These are phyloP conservation scores for Lagodon rhomboides DNA, from an alignment of 2,797 vertebrate species.

Conservation along the genomic window DNA sequence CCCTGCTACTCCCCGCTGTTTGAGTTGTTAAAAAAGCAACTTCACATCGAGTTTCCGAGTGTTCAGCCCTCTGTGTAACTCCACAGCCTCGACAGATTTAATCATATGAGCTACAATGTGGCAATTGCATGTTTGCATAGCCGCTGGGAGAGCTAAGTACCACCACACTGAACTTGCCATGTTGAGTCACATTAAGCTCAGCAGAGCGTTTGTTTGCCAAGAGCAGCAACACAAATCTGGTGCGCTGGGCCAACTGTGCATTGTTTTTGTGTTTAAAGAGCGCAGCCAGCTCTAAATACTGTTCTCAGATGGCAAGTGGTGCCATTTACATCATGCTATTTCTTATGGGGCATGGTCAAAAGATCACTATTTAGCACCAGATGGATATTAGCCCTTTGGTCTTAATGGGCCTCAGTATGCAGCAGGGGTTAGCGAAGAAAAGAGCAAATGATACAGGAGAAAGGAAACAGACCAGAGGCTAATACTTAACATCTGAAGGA, in stretches of 20 bases:
- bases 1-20: background rate
- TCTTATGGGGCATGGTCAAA: constrained; percentile 13
- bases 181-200: constrained; percentile 65
- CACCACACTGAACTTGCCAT: constrained; percentile 55
- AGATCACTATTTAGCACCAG: constrained; percentile 38
- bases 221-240: constrained; percentile 65
- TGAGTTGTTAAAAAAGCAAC: constrained; percentile 4
- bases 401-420: constrained; percentile 27
- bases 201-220: constrained; percentile 51
- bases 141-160: constrained; percentile 51
- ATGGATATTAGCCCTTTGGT: constrained; percentile 51
- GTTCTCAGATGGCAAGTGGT: background rate
- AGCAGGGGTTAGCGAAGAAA: constrained; percentile 30
- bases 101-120: constrained; percentile 14
- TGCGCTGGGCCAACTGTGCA: constrained; percentile 36
- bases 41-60: background rate
- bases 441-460: constrained; percentile 43
- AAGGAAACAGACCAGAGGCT: constrained; percentile 61
- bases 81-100: constrained; percentile 43
- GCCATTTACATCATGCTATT: constrained; percentile 18
- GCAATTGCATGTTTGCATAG: constrained; percentile 58
- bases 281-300: constrained; percentile 24
- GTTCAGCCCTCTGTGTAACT: background rate
- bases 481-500: constrained; percentile 70
- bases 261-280: constrained; percentile 49